phyloP scores from a whole-genome alignment of 1,140 invertebrate genomes.

The Drosophila baimaii region DNA sequence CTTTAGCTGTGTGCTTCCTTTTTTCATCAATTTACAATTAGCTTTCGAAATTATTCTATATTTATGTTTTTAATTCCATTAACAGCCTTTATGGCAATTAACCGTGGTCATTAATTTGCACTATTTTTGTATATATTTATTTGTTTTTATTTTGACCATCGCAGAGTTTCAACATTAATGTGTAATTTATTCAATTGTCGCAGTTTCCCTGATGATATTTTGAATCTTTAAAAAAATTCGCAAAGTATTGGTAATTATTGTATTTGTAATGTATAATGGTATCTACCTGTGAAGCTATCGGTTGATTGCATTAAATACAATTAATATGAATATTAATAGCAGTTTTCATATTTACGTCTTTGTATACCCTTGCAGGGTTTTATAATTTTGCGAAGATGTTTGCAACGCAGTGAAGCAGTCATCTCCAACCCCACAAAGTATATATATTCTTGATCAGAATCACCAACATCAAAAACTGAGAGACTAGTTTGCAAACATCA shows the following conservation, averaged over 20 bases:
- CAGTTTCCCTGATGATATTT: not conserved
- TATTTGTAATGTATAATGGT: not conserved
- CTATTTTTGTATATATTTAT: not conserved
- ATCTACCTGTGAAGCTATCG: not conserved
- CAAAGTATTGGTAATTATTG: conserved; percentile 2
- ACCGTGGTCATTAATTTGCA: conserved; percentile 14
- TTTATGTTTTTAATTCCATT: conserved; percentile 18
- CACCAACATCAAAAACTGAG: no score
- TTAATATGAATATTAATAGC: no score
- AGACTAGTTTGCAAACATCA: no score
- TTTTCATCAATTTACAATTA: conserved; percentile 49
- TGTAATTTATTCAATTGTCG: conserved; percentile 5
- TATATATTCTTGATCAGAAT: no score
- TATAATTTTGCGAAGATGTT: no score
- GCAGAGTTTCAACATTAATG: conserved; percentile 1
- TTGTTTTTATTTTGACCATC: not conserved
- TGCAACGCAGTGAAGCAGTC: no score
- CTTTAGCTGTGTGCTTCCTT: conserved; percentile 15
- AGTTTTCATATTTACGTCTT: no score
- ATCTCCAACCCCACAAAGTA: no score
- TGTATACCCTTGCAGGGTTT: no score
- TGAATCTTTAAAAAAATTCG: no score
- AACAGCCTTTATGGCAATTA: conserved; percentile 13
- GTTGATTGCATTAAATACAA: no score
- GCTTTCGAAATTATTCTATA: conserved; percentile 30